phyloP scores from a whole-genome alignment of 2,113 vertebrate genomes.

The Strix aluco region DNA sequence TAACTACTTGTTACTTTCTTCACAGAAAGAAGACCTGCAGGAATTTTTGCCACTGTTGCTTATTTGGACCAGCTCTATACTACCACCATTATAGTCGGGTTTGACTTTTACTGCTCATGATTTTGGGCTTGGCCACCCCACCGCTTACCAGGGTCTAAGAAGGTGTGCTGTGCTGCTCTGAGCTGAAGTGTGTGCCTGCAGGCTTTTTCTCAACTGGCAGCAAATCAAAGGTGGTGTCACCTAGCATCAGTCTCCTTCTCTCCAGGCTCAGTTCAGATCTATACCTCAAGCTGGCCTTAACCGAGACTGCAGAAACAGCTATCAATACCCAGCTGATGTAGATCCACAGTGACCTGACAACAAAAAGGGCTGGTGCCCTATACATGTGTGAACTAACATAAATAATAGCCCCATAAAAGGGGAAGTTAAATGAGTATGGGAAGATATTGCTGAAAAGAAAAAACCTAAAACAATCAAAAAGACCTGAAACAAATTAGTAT shows the following conservation, averaged over 20 bases:
- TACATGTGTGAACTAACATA: background rate
- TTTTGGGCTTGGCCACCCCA: background rate
- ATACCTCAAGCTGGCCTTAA: background rate
- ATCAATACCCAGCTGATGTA: background rate
- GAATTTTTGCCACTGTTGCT: background rate
- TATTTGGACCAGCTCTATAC: background rate
- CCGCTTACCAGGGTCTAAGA: background rate
- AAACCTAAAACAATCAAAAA: background rate
- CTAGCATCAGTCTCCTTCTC: background rate
- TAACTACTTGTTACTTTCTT: background rate
- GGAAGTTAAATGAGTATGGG: background rate
- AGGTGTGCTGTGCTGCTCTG: background rate
- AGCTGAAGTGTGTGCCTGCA: background rate
- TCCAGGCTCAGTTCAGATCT: background rate
- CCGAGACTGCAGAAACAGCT: background rate
- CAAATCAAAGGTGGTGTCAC: background rate
- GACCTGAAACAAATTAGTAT: background rate
- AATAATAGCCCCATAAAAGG: background rate
- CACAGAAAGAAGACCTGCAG: background rate
- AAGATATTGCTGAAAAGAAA: background rate
- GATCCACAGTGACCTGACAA: background rate
- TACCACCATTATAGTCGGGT: background rate
- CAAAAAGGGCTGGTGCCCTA: background rate
- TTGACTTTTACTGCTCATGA: background rate
- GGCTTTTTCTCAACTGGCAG: background rate